phyloP scores from a whole-genome alignment of 1,140 invertebrate genomes.

The Drosophila triauraria region DNA sequence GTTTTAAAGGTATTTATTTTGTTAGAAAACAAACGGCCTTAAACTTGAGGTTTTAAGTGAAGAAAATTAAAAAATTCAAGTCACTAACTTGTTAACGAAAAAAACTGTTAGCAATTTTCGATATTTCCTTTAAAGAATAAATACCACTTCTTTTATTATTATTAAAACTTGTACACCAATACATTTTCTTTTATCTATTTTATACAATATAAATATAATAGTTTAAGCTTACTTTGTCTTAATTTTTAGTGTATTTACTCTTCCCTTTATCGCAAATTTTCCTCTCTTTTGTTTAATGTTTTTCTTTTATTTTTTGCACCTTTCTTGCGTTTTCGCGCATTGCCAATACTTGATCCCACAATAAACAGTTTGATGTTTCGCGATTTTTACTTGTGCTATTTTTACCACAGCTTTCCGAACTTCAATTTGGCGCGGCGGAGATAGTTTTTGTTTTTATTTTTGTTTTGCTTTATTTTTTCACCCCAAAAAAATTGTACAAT shows the following conservation, averaged over 20 bases:
- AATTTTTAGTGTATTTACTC: not conserved
- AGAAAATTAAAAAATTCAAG: not conserved
- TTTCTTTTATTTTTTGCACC: constrained; percentile 32
- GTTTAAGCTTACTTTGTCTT: not conserved
- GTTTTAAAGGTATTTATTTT: not conserved
- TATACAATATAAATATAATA: not conserved
- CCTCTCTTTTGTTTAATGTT: not conserved
- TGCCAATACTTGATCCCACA: constrained; percentile 54
- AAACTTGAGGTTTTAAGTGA: not conserved
- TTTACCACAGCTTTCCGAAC: constrained; percentile 34
- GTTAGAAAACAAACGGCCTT: no score
- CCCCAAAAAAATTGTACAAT: constrained; percentile 37
- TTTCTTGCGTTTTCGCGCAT: constrained; percentile 19
- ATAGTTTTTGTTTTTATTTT: constrained; percentile 12
- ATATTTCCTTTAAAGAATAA: not conserved
- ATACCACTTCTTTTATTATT: not conserved
- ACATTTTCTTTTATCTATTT: no score
- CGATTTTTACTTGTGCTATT: constrained; percentile 46
- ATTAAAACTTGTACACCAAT: not conserved
- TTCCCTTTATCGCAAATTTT: not conserved
- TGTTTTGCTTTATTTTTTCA: constrained; percentile 2
- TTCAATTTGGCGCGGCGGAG: constrained; percentile 38
- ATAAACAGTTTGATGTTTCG: constrained; percentile 42
- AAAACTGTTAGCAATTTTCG: not conserved
- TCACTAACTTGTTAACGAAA: no score